Percentiles rank a stretch among this genome's conserved stretches.
phyloP scores from a whole-genome alignment of 2,888 invertebrate species.

The Diarsia brunnea region DNA sequence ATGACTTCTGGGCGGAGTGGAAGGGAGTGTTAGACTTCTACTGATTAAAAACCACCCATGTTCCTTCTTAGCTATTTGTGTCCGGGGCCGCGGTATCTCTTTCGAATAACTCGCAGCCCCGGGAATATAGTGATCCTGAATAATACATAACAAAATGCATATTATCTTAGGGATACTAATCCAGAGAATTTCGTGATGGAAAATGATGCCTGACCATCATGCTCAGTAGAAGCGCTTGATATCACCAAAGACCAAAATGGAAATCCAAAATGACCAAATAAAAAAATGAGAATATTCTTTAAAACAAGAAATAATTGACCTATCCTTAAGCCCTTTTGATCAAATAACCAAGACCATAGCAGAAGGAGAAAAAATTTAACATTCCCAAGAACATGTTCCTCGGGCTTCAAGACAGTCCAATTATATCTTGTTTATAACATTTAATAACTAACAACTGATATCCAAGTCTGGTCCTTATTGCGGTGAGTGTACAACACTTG shows the following conservation, averaged over 20 bases:
- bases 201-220: neutral
- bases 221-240: neutral
- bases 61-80: too few species aligned
- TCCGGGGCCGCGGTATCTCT: too few species aligned
- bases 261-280: too few species aligned
- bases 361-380: neutral
- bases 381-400: neutral
- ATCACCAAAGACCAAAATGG: neutral
- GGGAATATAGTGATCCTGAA: neutral
- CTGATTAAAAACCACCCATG: too few species aligned
- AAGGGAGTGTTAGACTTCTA: too few species aligned
- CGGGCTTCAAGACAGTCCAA: too few species aligned
- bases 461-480: conserved; percentile 9
- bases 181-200: too few species aligned
- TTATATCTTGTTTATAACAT: neutral
- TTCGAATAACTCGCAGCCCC: too few species aligned
- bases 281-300: too few species aligned
- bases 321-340: neutral
- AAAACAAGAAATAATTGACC: neutral
- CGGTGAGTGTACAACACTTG: neutral
- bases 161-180: neutral
- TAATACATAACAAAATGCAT: neutral
- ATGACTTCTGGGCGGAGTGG: too few species aligned
- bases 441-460: neutral
- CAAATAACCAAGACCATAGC: neutral